These are phyloP conservation scores for Desoria tigrina DNA, from an alignment of 2,888 invertebrate genomes.

Conservation along the genomic window DNA sequence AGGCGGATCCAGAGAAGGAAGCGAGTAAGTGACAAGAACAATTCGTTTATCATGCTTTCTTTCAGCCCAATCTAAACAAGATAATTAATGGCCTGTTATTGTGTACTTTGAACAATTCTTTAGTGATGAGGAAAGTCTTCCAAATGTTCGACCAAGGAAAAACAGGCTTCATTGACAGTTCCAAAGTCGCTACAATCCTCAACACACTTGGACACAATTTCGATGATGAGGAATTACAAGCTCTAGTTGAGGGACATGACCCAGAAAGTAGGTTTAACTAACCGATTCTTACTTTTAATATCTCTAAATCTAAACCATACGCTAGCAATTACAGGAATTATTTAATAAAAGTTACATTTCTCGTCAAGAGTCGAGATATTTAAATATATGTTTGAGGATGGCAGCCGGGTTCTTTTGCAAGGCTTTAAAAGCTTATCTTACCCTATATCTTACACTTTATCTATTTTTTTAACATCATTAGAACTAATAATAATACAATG, in stretches of 20 bases:
- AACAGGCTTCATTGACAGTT: conserved; percentile 85
- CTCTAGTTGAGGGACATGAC: conserved; percentile 87
- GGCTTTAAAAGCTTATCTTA: no score
- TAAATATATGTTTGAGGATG: no score
- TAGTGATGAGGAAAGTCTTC: conserved; percentile 92
- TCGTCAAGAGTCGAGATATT: no score
- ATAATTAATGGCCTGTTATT: background rate
- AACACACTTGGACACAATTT: conserved; percentile 95
- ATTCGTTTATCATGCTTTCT: no score
- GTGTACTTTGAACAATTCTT: conserved; percentile 7
- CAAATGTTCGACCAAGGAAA: conserved; percentile 96
- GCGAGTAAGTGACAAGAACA: conserved; percentile 39
- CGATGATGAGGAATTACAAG: conserved; percentile 85
- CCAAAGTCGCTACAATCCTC: conserved; percentile 86
- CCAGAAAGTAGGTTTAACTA: conserved; percentile 67
- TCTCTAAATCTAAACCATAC: background rate
- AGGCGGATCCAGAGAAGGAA: conserved; percentile 47
- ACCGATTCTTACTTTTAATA: conserved; percentile 4
- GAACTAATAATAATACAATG: no score
- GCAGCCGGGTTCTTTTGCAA: no score
- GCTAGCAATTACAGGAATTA: no score
- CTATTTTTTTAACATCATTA: no score
- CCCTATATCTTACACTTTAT: no score
- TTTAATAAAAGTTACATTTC: no score
- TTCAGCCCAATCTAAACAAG: no score